Conservation (phyloP, 2,888 invertebrate genomes). For the Agrotis segetum region DNA sequence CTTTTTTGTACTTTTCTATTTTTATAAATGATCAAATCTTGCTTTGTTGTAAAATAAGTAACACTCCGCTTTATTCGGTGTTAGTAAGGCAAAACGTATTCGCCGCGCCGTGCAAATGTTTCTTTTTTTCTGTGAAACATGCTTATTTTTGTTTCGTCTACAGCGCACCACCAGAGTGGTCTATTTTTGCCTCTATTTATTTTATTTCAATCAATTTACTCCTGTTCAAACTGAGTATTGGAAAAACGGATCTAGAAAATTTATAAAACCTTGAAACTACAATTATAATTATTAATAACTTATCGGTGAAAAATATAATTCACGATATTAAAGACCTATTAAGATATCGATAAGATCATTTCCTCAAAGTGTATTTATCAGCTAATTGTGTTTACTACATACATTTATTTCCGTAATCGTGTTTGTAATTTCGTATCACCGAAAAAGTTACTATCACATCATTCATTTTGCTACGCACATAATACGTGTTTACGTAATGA, state of each 20-base stretch:
- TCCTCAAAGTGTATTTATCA: slow-evolving; percentile 51
- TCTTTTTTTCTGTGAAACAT: slow-evolving; percentile 15
- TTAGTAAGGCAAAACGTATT: slow-evolving; percentile 17
- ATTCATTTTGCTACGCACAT: slow-evolving; percentile 36
- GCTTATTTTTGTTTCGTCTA: slow-evolving; percentile 39
- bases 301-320: slow-evolving; percentile 30
- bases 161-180: slow-evolving; percentile 13
- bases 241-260: slow-evolving; percentile 11
- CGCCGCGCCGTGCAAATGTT: slow-evolving; percentile 22
- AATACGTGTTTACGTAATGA: slow-evolving; percentile 35
- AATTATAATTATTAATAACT: slow-evolving; percentile 6
- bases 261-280: slow-evolving; percentile 36
- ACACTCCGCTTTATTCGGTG: background rate
- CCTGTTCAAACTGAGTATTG: slow-evolving; percentile 1
- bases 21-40: slow-evolving; percentile 9
- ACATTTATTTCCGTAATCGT: slow-evolving; percentile 29
- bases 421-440: slow-evolving; percentile 25
- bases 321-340: slow-evolving; percentile 25
- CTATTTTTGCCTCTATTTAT: slow-evolving; percentile 44
- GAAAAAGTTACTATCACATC: slow-evolving; percentile 27
- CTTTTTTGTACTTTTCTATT: slow-evolving; percentile 21
- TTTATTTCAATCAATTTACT: slow-evolving; percentile 11
- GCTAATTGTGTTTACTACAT: slow-evolving; percentile 32
- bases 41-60: slow-evolving; percentile 18
- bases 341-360: slow-evolving; percentile 45